Conservation (phyloP, 2,113 vertebrate genomes). For the Chaenocephalus aceratus region DNA sequence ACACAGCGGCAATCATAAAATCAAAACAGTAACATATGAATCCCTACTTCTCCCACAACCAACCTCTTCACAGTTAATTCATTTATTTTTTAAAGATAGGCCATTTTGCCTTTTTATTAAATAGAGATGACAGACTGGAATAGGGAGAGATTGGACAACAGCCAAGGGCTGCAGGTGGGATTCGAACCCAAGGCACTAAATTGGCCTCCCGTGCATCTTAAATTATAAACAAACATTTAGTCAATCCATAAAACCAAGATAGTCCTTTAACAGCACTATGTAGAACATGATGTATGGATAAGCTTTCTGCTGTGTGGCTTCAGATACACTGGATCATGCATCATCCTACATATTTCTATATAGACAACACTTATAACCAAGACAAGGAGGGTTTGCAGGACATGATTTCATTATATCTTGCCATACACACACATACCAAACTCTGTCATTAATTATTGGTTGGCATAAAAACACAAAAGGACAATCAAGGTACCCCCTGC, state of each 20-base stretch:
- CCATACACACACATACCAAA: neutral
- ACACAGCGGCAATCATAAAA: neutral
- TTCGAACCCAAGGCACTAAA: no score
- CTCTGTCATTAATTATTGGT: no score
- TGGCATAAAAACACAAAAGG: slow-evolving; percentile 15
- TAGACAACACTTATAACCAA: slow-evolving; percentile 16
- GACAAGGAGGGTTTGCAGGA: neutral
- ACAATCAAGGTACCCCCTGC: neutral
- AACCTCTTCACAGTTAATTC: neutral
- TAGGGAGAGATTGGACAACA: no score
- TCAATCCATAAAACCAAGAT: neutral
- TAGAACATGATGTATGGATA: neutral
- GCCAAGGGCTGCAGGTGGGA: no score
- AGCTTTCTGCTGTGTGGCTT: neutral
- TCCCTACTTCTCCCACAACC: neutral
- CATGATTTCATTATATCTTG: neutral
- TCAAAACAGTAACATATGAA: neutral
- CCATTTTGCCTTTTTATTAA: no score
- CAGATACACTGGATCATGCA: neutral
- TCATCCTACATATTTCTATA: slow-evolving; percentile 6
- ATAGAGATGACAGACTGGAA: neutral
- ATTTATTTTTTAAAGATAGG: no score
- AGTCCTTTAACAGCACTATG: neutral
- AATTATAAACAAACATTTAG: neutral
- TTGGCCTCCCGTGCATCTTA: no score